Conservation (phyloP, 37 sponge, comb jelly and placozoan genomes). For the Cladorhizidae sp. region DNA sequence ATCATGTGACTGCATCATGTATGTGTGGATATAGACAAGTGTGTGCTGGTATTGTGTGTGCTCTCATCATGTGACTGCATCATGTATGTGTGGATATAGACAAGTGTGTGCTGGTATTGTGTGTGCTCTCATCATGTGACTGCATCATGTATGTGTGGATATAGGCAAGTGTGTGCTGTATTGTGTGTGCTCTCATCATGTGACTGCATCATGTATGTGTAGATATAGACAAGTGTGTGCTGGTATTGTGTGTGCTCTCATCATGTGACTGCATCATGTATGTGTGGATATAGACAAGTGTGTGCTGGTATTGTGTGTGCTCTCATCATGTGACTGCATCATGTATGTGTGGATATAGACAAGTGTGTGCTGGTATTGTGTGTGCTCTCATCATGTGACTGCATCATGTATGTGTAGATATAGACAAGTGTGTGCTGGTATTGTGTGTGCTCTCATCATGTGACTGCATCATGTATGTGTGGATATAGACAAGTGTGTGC, state of each 20-base stretch:
- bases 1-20: not conserved
- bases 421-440: slow-evolving; percentile 88
- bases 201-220: not conserved
- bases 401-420: slow-evolving; percentile 44
- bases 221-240: not conserved
- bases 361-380: not conserved
- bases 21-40: slow-evolving; percentile 78
- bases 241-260: not conserved
- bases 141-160: slow-evolving; percentile 43
- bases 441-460: slow-evolving; percentile 45
- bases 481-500: not conserved
- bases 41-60: slow-evolving; percentile 88
- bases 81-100: not conserved
- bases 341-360: not conserved
- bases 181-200: no score
- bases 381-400: not conserved
- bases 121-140: not conserved
- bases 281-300: slow-evolving; percentile 81
- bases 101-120: not conserved
- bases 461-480: not conserved
- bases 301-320: slow-evolving; percentile 88
- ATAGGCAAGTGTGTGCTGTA: slow-evolving; percentile 81
- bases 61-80: no score
- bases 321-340: no score
- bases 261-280: not conserved